Base-by-base conservation (phyloP, 2,888 invertebrate species). In the Morpho deidamia region DNA sequence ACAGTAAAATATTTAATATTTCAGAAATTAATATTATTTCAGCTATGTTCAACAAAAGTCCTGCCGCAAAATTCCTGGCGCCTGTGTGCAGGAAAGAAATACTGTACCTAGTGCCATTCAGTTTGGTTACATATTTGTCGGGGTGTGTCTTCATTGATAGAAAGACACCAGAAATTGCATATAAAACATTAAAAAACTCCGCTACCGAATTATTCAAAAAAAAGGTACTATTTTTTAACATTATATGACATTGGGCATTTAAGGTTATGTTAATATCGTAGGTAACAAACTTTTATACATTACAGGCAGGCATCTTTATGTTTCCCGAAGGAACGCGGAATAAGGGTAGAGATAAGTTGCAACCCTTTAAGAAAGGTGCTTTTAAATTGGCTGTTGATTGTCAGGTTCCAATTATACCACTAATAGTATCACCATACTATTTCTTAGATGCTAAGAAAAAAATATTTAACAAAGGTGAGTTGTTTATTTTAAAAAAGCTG, bases 321-420 rank as follows among this genome's bases (percentile, higher is more conserved):
- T 95, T 93, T 71, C 94, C 95, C 12, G 95, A 95, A 75, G 95
- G 95, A 40, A 95, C 95, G n/a, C 84, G 95, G 58, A 91, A 91
- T 64, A 89, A 84, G 64, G 81, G 84, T 61, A 82, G 81, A 50
- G 83, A 83, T 55, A 90, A 90, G 55, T 76, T 95, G 63, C 78
- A 94, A 51, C 92, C 94, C 7, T 95, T 95, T 75, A 95, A 94
- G 72, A 94, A 94, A 71, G 95, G 95, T 9, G 94, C 94, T 1
- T 95, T 95, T 78, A 92, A 93, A 72, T 90, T 95, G 60, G 95
- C 95, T 2, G 90, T 94, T 44, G 90, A 92, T 44, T 92, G 92
- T 9, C 93, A 93, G 83, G 90, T 93, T 39, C 94, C 94, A 7
- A 91, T 94, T 56, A 85, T 94, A 53, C 94, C 94, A 1, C 90